A percentile compares a stretch with the other conserved stretches of the same genome.
These are phyloP conservation scores for Macrostomum lignano DNA, from an alignment of 1,140 invertebrate species.

Conservation along the genomic window DNA sequence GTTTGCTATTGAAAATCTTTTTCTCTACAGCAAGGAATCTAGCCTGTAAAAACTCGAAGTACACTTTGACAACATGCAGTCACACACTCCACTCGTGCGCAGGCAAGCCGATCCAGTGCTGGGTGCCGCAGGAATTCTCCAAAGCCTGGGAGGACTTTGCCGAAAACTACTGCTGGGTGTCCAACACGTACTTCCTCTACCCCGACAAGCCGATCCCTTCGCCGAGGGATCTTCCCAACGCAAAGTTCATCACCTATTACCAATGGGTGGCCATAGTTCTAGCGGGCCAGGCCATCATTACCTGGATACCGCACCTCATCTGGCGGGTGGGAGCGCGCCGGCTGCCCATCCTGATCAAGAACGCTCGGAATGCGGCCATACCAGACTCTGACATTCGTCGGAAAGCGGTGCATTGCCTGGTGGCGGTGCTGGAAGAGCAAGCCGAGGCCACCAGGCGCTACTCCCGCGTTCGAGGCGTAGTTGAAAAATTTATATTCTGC, in stretches of 20 bases:
- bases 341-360: slow-evolving; percentile 4
- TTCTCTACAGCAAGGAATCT: too few relatives aligned
- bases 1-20: too few relatives aligned
- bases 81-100: background rate
- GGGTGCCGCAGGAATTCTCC: slow-evolving; percentile 11
- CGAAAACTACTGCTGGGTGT: slow-evolving; percentile 7
- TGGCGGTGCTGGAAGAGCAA: slow-evolving; percentile 5
- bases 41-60: too few relatives aligned
- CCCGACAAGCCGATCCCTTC: slow-evolving; percentile 5
- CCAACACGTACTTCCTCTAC: slow-evolving; percentile 5
- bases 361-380: slow-evolving; percentile 4
- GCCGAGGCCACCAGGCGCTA: slow-evolving; percentile 2
- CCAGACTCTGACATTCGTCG: slow-evolving; percentile 3
- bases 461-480: background rate
- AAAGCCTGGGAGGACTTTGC: slow-evolving; percentile 9
- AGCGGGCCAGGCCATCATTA: slow-evolving; percentile 5
- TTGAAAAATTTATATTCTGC: slow-evolving; percentile 2
- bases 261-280: slow-evolving; percentile 6
- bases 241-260: slow-evolving; percentile 4
- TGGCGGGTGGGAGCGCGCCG: slow-evolving; percentile 5
- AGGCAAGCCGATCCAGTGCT: slow-evolving; percentile 11
- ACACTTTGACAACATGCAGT: too few relatives aligned
- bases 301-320: slow-evolving; percentile 4
- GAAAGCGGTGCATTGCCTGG: slow-evolving; percentile 5
- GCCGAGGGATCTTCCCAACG: background rate